These are phyloP conservation scores for Dolichopus griseipennis DNA, from an alignment of 2,888 invertebrate genomes.

Conservation along the genomic window DNA sequence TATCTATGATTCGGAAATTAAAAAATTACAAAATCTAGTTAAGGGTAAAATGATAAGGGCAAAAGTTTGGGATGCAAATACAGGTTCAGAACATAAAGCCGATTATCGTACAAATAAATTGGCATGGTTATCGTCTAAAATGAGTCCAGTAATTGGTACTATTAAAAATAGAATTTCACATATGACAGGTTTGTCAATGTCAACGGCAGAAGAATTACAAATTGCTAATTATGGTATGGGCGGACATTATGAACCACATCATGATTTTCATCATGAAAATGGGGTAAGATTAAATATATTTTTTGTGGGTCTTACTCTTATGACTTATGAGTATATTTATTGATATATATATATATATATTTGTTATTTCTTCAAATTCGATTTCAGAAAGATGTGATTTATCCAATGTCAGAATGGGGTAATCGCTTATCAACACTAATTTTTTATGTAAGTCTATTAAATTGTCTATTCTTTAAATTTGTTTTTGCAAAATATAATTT, in stretches of 20 bases:
- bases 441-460: conserved; percentile 16
- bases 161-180: conserved; percentile 45
- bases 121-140: conserved; percentile 47
- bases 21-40: conserved; percentile 48
- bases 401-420: conserved; percentile 1
- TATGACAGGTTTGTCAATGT: conserved; percentile 49
- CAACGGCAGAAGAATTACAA: conserved; percentile 54
- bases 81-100: conserved; percentile 46
- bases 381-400: conserved; percentile 2
- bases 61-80: conserved; percentile 44
- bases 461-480: too few species aligned
- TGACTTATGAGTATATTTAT: background rate
- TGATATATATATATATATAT: too few species aligned
- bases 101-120: conserved; percentile 54
- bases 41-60: conserved; percentile 19
- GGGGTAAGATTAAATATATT: too few species aligned
- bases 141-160: conserved; percentile 12
- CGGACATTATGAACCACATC: conserved; percentile 58
- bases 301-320: background rate
- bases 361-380: conserved; percentile 13
- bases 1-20: conserved; percentile 47
- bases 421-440: conserved; percentile 17
- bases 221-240: conserved; percentile 62
- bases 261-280: conserved; percentile 41
- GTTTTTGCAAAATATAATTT: too few species aligned